Percentiles rank a stretch among this genome's conserved stretches.
Evolutionary conservation across 2,888 invertebrate genomes (phyloP).

Genomic region (Parascotia fuliginaria): DNA sequence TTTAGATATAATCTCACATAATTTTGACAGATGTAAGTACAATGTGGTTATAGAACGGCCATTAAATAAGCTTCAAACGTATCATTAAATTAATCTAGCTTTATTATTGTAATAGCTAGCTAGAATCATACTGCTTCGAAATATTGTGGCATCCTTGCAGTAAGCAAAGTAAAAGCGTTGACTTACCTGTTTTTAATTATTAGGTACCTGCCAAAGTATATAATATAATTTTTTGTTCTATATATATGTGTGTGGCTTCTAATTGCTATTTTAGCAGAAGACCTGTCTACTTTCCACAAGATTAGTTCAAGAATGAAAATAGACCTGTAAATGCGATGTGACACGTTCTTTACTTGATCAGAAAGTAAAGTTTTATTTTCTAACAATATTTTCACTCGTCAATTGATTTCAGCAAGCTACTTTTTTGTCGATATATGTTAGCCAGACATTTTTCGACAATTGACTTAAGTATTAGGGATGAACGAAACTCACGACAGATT

Average conservation of each 20-base stretch:
- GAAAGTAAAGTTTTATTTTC: neutral
- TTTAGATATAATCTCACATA: conserved; percentile 16
- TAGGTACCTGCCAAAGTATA: too few species aligned
- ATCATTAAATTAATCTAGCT: conserved; percentile 13
- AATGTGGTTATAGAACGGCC: conserved; percentile 1
- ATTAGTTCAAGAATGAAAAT: too few species aligned
- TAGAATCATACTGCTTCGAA: neutral
- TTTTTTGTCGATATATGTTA: conserved; percentile 4
- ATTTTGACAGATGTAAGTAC: conserved; percentile 11
- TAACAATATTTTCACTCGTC: neutral
- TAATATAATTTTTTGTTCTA: too few species aligned
- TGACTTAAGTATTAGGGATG: conserved; percentile 9
- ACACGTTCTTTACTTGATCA: too few species aligned
- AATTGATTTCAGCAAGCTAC: neutral
- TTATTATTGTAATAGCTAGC: neutral
- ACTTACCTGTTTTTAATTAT: too few species aligned
- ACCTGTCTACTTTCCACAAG: too few species aligned
- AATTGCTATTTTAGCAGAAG: too few species aligned
- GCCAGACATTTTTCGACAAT: conserved; percentile 10
- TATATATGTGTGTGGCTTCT: too few species aligned
- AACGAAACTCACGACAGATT: neutral
- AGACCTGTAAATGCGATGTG: too few species aligned
- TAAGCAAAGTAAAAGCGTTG: too few species aligned
- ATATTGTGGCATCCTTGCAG: too few species aligned
- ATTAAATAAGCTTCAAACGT: conserved; percentile 14